These are phyloP conservation scores for Ammodramus savannarum DNA, from an alignment of 2,113 vertebrate species.

Conservation along the genomic window DNA sequence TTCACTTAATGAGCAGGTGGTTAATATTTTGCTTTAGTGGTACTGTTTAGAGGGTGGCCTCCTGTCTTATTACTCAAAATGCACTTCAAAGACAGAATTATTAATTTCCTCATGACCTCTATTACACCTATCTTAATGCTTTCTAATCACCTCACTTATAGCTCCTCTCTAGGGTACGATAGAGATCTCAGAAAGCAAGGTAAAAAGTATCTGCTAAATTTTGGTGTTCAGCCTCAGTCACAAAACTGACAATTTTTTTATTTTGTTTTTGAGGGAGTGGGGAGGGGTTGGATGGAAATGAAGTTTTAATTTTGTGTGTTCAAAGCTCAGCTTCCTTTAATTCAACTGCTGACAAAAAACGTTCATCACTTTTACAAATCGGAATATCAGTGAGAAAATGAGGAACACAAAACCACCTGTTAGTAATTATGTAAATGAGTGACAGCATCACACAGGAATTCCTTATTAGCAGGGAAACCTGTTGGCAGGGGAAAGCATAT, in stretches of 20 bases:
- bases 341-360: background rate
- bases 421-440: conserved; percentile 34
- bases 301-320: background rate
- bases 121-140: background rate
- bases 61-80: background rate
- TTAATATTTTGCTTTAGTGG: background rate
- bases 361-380: background rate
- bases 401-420: conserved; percentile 1
- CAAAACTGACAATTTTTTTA: background rate
- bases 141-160: background rate
- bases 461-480: background rate
- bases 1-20: conserved; percentile 17
- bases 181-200: background rate
- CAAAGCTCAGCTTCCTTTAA: background rate
- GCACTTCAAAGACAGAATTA: conserved; percentile 11
- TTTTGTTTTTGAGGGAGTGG: background rate
- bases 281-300: background rate
- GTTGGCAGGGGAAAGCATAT: background rate
- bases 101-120: conserved; percentile 8
- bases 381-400: background rate
- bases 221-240: background rate
- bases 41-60: background rate
- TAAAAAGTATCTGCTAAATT: background rate
- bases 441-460: conserved; percentile 26
- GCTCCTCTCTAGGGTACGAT: background rate